Conservation (phyloP, 92 coral and sea anemone species). For the Porites evermanni region DNA sequence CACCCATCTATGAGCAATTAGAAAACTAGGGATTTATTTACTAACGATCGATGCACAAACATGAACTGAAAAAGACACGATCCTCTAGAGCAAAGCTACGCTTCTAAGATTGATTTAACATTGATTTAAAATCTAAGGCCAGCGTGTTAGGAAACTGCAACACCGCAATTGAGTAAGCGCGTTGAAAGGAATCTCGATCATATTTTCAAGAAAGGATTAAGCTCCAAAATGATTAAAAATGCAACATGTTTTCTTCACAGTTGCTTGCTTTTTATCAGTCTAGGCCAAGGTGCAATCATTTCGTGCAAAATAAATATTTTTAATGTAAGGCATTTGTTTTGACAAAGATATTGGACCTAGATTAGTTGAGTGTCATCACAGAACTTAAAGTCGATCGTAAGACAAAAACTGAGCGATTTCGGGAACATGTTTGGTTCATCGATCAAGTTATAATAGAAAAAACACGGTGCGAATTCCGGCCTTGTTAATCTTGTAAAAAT, state of each 20-base stretch:
- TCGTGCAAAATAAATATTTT: background rate
- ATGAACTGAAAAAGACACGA: background rate
- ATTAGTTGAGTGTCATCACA: too few species aligned
- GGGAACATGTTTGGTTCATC: background rate
- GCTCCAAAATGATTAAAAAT: conserved; percentile 28
- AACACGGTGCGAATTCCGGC: background rate
- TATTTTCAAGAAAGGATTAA: conserved; percentile 13
- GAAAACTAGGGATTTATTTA: too few species aligned
- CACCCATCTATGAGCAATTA: too few species aligned
- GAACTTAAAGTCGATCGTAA: too few species aligned
- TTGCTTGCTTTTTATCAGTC: conserved; percentile 1
- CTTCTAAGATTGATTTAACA: background rate
- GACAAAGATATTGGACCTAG: background rate
- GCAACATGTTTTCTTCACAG: conserved; percentile 27
- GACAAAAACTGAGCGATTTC: background rate
- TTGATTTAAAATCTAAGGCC: background rate
- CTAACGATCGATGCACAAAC: background rate
- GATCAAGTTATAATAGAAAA: background rate
- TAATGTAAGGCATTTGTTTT: background rate
- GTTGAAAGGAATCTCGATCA: background rate
- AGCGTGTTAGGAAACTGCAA: background rate
- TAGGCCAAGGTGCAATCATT: conserved; percentile 2
- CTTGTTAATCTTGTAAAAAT: background rate
- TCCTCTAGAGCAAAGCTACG: background rate
- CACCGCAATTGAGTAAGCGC: background rate